Conservation (phyloP, 2,797 vertebrate species). For the Okamejei kenojei region DNA sequence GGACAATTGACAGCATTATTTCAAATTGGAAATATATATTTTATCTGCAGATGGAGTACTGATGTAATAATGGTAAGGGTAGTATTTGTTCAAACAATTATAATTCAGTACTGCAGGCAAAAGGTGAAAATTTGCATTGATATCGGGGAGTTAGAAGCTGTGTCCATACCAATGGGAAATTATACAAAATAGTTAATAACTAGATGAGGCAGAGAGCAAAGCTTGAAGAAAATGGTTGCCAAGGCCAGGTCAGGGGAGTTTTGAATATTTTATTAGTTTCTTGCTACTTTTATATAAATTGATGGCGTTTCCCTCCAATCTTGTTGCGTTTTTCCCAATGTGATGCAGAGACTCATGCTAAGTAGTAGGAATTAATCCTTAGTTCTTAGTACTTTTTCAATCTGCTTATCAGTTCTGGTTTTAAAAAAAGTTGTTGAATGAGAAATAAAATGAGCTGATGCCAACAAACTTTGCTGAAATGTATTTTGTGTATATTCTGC, state of each 20-base stretch:
- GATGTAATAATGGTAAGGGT: background rate
- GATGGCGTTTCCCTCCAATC: background rate
- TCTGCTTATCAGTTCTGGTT: background rate
- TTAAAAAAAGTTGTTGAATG: background rate
- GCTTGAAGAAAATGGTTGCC: background rate
- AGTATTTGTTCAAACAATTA: background rate
- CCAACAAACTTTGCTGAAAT: background rate
- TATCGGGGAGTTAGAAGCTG: background rate
- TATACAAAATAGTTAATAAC: background rate
- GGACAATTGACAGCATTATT: background rate
- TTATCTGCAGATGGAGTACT: background rate
- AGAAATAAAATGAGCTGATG: background rate
- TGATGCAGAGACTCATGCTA: background rate
- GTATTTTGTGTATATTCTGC: background rate
- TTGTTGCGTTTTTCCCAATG: background rate
- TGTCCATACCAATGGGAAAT: background rate
- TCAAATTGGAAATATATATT: background rate
- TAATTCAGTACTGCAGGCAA: background rate
- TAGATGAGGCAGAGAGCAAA: background rate
- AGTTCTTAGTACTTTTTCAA: background rate
- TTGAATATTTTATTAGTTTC: background rate
- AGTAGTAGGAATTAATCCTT: background rate
- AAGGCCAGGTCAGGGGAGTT: background rate
- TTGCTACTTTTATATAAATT: background rate
- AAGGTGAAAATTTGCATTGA: background rate